Base-by-base conservation (phyloP, 1,140 invertebrate species). In the Hyposmocoma kahamanoa region DNA sequence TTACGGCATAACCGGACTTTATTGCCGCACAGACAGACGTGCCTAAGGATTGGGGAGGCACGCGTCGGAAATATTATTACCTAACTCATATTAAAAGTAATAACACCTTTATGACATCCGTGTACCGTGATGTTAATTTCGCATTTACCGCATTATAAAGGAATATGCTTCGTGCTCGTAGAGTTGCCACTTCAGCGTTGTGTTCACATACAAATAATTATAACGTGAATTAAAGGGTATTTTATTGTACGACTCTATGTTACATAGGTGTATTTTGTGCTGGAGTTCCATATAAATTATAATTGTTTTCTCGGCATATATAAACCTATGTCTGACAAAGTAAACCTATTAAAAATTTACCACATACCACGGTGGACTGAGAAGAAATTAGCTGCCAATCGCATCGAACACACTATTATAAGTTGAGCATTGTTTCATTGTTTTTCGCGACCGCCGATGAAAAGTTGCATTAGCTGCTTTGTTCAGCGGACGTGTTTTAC, bases 361-460 rank as follows among this genome's bases (percentile, higher is more conserved):
- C 68, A 73, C 72, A 78, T 69, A 71, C 44, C 53, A 55, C 59
- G 63, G 53, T 65, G 66, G 54, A 62, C 47, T 57, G 64, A 57
- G 61, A 72, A 75, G 72, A 79, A 83, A 83, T 83, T 83, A 83
- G 69, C 79, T 83, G 79, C 79, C 79, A 83, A 80, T 83, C 72
- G 73, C 79, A 83, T 67, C 61, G 61, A 73, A 72, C 71, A 77
- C 72, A 80, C 79, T 77, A 79, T 83, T 83, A 80, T 83, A 80
- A 83, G 76, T 83, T 83, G 52, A 65, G 51, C 59, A 76, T 79
- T 82, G 78, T 82, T 82, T 71, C 71, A 67, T 67, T 70, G 76
- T 82, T 82, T 82, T 80, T 80, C 71, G 72, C 72, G 72, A 67
- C 65, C 59, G 18, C 32, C 32, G 15, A 45, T 65, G 59, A 69